Evolutionary conservation across 2,888 invertebrate genomes (phyloP).

Genomic region (Drosophila paramelanica): DNA sequence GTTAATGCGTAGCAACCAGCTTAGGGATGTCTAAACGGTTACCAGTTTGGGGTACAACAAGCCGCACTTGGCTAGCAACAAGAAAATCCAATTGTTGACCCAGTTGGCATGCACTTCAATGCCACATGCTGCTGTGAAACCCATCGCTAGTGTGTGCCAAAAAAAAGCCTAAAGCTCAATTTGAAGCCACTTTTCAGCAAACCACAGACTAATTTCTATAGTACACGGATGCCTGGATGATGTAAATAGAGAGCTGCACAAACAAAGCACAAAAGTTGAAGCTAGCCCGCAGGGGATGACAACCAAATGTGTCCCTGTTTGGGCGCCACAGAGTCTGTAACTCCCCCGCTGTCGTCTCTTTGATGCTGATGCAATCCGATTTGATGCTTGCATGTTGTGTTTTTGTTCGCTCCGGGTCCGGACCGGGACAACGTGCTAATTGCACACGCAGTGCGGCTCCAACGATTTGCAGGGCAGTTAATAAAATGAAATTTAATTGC

Average conservation of each 20-base stretch:
- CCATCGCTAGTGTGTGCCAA: slow-evolving; percentile 39
- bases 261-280: slow-evolving; percentile 18
- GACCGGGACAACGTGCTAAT: slow-evolving; percentile 60
- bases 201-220: slow-evolving; percentile 36
- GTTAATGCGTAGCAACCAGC: slow-evolving; percentile 10
- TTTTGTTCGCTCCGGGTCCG: slow-evolving; percentile 5
- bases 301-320: slow-evolving; percentile 34
- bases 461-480: slow-evolving; percentile 56
- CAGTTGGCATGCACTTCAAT: slow-evolving; percentile 59
- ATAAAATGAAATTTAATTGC: slow-evolving; percentile 77
- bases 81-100: slow-evolving; percentile 59
- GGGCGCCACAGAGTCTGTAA: slow-evolving; percentile 30
- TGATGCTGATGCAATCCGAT: slow-evolving; percentile 35
- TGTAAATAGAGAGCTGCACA: slow-evolving; percentile 2
- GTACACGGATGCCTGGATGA: slow-evolving; percentile 28
- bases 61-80: slow-evolving; percentile 29
- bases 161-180: slow-evolving; percentile 9
- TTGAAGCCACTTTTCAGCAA: slow-evolving; percentile 27
- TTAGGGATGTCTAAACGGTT: slow-evolving; percentile 1
- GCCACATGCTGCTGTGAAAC: slow-evolving; percentile 39
- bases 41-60: slow-evolving; percentile 28
- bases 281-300: slow-evolving; percentile 11
- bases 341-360: slow-evolving; percentile 14
- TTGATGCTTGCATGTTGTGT: slow-evolving; percentile 28
- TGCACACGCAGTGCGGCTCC: slow-evolving; percentile 54